A percentile compares a stretch with the other conserved stretches of the same genome.
Evolutionary conservation across 2,113 vertebrate species (phyloP).

Genomic region (Ptyas mucosa): DNA sequence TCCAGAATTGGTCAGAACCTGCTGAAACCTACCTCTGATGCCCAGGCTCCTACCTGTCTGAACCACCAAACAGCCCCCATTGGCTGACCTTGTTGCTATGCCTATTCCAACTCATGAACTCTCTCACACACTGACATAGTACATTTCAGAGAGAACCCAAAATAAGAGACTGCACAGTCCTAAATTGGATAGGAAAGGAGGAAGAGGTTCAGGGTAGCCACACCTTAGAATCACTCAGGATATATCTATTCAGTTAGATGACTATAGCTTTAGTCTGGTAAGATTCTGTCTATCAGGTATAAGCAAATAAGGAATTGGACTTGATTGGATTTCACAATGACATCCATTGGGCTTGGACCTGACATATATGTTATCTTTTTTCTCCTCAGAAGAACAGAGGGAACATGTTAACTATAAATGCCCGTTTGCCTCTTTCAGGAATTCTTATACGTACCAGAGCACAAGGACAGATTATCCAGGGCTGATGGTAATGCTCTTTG

Average conservation of each 20-base stretch:
- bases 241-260: background rate
- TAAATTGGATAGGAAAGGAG: background rate
- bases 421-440: background rate
- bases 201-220: background rate
- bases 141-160: background rate
- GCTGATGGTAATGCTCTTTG: background rate
- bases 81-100: too few relatives aligned
- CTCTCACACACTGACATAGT: background rate
- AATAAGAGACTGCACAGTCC: background rate
- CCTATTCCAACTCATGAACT: too few relatives aligned
- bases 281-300: background rate
- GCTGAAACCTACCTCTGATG: too few relatives aligned
- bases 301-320: background rate
- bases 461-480: too few relatives aligned
- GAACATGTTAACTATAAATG: background rate
- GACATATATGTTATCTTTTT: background rate
- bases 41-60: too few relatives aligned
- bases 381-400: background rate
- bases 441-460: background rate
- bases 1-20: too few relatives aligned
- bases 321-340: background rate
- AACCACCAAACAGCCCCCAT: too few relatives aligned
- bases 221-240: background rate
- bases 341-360: background rate
- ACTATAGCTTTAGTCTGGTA: background rate